Conservation (phyloP, 2,888 invertebrate genomes). For the Micropterix aruncella region DNA sequence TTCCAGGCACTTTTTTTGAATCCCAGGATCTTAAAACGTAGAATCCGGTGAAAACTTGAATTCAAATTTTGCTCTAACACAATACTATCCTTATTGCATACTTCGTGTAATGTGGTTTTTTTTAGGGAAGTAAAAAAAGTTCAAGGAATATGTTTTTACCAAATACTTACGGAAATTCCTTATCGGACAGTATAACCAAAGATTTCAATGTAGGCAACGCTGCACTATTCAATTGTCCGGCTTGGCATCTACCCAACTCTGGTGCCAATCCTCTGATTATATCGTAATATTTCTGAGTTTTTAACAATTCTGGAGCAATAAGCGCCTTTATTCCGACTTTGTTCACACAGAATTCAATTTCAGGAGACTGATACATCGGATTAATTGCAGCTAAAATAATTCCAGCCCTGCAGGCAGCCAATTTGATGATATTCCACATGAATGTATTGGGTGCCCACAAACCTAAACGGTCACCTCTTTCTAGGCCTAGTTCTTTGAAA, state of each 20-base stretch:
- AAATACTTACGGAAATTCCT: slow-evolving; percentile 36
- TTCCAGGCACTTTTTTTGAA: no score
- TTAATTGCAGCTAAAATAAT: slow-evolving; percentile 68
- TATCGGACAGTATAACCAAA: slow-evolving; percentile 40
- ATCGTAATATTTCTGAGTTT: slow-evolving; percentile 51
- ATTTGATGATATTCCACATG: slow-evolving; percentile 59
- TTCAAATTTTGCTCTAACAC: no score
- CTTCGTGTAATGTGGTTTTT: no score
- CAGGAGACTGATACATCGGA: slow-evolving; percentile 56
- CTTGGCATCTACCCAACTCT: slow-evolving; percentile 29
- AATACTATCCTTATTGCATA: no score
- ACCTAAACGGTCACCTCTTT: slow-evolving; percentile 64
- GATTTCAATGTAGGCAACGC: slow-evolving; percentile 36
- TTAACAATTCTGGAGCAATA: slow-evolving; percentile 47
- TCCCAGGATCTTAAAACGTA: no score
- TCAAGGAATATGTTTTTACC: no score
- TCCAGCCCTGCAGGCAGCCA: slow-evolving; percentile 64
- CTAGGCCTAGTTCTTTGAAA: slow-evolving; percentile 51
- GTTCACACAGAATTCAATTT: slow-evolving; percentile 58
- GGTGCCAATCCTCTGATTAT: slow-evolving; percentile 45
- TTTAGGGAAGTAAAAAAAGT: no score
- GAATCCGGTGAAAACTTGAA: no score
- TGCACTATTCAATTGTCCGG: slow-evolving; percentile 31
- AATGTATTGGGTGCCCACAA: slow-evolving; percentile 70
- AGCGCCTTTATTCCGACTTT: slow-evolving; percentile 58